Percentiles rank a stretch among this genome's conserved stretches.
These are phyloP conservation scores for Pharmacophagus antenor DNA, from an alignment of 2,888 invertebrate genomes.

Conservation along the genomic window DNA sequence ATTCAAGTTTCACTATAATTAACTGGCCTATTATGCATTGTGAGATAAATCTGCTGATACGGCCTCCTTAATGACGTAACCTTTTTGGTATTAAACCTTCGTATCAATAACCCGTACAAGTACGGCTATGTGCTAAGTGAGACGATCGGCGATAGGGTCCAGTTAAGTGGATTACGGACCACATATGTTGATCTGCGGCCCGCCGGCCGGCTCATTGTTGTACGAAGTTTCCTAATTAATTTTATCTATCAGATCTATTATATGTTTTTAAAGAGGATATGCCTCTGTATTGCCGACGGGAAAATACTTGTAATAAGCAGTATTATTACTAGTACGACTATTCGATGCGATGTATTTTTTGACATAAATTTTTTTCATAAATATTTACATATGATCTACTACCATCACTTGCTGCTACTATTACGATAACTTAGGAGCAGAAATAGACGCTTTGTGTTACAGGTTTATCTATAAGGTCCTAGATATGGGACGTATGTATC, in stretches of 20 bases:
- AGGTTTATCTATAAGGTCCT: too few species aligned
- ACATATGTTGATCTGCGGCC: constrained; percentile 5
- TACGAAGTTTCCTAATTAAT: constrained; percentile 4
- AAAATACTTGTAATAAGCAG: constrained; percentile 1
- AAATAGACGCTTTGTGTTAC: too few species aligned
- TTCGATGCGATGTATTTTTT: too few species aligned
- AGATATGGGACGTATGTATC: too few species aligned
- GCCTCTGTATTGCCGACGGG: not conserved
- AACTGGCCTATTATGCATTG: constrained; percentile 5
- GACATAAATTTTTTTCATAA: too few species aligned
- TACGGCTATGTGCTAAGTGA: constrained; percentile 6
- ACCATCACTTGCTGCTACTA: too few species aligned
- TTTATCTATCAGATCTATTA: constrained; percentile 2
- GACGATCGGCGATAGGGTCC: constrained; percentile 10
- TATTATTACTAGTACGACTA: too few species aligned
- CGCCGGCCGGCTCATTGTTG: not conserved
- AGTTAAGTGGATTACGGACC: constrained; percentile 12
- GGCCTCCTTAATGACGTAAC: constrained; percentile 12
- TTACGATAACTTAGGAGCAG: too few species aligned
- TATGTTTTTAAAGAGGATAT: not conserved
- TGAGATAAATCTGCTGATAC: constrained; percentile 7
- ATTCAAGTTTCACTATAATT: constrained; percentile 12
- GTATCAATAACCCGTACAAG: constrained; percentile 2
- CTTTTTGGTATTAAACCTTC: constrained; percentile 12
- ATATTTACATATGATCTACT: too few species aligned